A percentile compares a stretch with the other conserved stretches of the same genome.
These are phyloP conservation scores for Rugalucina vietnamica DNA, from an alignment of 2,888 invertebrate species.

Conservation along the genomic window DNA sequence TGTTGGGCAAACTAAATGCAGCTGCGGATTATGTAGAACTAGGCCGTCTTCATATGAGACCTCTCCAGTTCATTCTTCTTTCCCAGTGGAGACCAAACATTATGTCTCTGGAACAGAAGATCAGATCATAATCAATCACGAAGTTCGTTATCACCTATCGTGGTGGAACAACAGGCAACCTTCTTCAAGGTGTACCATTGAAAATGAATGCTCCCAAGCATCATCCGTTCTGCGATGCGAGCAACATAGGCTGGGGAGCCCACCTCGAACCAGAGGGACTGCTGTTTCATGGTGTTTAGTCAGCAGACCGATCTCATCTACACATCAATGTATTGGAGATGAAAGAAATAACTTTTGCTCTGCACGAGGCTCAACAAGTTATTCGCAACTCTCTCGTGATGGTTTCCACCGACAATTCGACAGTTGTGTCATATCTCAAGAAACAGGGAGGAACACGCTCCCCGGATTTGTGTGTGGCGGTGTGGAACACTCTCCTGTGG, in stretches of 20 bases:
- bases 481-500: neutral
- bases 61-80: constrained; percentile 4
- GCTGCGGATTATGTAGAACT: constrained; percentile 17
- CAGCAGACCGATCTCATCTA: neutral
- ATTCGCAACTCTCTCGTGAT: neutral
- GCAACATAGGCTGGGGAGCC: neutral
- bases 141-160: too few species aligned
- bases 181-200: neutral
- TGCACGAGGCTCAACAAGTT: neutral
- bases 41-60: constrained; percentile 29
- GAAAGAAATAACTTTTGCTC: neutral
- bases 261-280: neutral
- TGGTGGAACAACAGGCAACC: neutral
- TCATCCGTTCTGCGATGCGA: neutral
- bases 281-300: neutral
- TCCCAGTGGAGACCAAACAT: neutral
- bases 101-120: neutral
- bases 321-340: neutral
- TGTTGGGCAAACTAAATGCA: constrained; percentile 18
- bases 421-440: too few species aligned
- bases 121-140: neutral
- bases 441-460: too few species aligned
- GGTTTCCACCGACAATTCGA: constrained; percentile 17
- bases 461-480: neutral
- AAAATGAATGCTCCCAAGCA: neutral